Percentiles rank a stretch among this genome's conserved stretches.
Evolutionary conservation across 2,797 vertebrate species (phyloP).

Genomic region (Poeciliopsis turneri): DNA sequence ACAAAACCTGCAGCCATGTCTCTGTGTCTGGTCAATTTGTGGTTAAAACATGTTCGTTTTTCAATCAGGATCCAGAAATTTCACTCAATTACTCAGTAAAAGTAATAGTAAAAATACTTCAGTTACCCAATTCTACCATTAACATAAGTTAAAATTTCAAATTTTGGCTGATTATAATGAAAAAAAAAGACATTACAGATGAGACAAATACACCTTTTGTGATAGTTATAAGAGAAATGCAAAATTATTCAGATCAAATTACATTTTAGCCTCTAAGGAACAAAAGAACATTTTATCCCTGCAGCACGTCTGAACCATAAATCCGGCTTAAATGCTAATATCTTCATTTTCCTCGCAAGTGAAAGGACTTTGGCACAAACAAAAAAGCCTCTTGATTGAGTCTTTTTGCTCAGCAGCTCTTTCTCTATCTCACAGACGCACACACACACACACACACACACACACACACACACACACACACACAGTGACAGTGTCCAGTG

Average conservation of each 20-base stretch:
- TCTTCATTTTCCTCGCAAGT: background rate
- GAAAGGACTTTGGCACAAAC: background rate
- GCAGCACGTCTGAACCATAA: background rate
- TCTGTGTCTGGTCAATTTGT: too few relatives aligned
- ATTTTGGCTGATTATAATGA: too few relatives aligned
- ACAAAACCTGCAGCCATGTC: too few relatives aligned
- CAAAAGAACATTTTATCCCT: background rate
- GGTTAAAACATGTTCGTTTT: too few relatives aligned
- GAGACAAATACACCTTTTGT: too few relatives aligned
- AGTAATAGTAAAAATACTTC: too few relatives aligned
- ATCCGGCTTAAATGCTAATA: background rate
- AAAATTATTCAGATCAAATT: background rate
- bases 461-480: background rate
- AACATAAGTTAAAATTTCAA: background rate
- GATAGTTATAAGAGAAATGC: background rate
- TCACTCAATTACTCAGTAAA: too few relatives aligned
- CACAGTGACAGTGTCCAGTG: slow-evolving; percentile 6
- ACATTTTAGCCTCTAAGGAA: background rate
- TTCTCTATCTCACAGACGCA: background rate
- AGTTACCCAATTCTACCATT: background rate
- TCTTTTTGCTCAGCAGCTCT: background rate
- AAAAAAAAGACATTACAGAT: background rate
- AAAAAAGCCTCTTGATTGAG: slow-evolving; percentile 7
- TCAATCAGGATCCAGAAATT: too few relatives aligned
- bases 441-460: background rate